A percentile compares a stretch with the other conserved stretches of the same genome.
Conservation (phyloP, 1,140 invertebrate genomes). For the Euglossa dilemma region DNA sequence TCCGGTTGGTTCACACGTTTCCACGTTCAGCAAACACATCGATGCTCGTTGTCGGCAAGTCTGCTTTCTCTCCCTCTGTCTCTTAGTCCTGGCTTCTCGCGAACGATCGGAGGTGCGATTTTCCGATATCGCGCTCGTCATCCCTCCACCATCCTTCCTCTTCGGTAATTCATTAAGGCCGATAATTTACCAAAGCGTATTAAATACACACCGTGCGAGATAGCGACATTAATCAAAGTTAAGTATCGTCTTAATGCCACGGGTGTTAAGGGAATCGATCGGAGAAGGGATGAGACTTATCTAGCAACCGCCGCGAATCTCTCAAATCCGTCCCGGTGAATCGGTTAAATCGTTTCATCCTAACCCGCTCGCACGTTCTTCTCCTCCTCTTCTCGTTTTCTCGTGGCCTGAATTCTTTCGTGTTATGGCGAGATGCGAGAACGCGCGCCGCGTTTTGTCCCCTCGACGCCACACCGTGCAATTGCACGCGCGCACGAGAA, state of each 20-base stretch:
- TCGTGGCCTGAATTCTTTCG: not conserved
- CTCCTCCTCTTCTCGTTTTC: not conserved
- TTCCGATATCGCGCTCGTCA: not conserved
- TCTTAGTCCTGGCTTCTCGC: not conserved
- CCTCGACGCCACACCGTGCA: not conserved
- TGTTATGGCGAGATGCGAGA: not conserved
- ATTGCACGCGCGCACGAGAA: not conserved
- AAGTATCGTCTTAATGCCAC: constrained; percentile 12
- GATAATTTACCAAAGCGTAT: constrained; percentile 63
- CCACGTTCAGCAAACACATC: constrained; percentile 49
- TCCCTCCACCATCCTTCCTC: not conserved
- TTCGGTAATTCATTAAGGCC: constrained; percentile 60
- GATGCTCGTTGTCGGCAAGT: not conserved
- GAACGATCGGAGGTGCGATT: not conserved
- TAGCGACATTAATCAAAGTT: constrained; percentile 55
- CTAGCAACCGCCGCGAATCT: not conserved
- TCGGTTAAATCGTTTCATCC: not conserved
- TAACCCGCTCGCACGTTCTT: not conserved
- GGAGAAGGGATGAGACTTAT: not conserved
- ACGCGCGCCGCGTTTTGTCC: not conserved
- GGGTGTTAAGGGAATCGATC: not conserved
- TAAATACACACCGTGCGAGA: constrained; percentile 36
- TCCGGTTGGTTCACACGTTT: constrained; percentile 50
- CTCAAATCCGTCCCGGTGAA: not conserved
- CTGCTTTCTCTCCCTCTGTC: not conserved